Conservation (phyloP, 2,888 invertebrate genomes). For the Melitaea athalia region DNA sequence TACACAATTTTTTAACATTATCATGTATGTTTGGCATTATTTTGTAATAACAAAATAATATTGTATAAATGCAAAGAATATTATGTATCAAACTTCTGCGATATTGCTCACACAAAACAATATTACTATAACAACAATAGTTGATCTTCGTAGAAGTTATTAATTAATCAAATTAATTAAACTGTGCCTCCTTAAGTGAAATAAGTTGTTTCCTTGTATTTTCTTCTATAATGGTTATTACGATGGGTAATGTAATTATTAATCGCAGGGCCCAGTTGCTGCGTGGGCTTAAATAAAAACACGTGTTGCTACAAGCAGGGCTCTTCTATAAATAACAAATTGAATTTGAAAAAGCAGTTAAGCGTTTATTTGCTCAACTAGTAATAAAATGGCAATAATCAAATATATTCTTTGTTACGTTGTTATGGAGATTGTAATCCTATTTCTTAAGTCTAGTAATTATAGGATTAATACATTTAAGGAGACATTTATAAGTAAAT, state of each 20-base stretch:
- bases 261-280: slow-evolving; percentile 32
- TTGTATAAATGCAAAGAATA: background rate
- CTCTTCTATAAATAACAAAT: slow-evolving; percentile 50
- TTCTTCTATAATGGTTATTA: slow-evolving; percentile 14
- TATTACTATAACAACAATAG: background rate
- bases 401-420: too few relatives aligned
- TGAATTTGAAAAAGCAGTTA: slow-evolving; percentile 45
- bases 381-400: too few relatives aligned
- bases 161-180: background rate
- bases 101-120: background rate
- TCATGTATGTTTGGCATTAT: too few relatives aligned
- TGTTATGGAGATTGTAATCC: too few relatives aligned
- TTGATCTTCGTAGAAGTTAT: background rate
- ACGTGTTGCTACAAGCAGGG: slow-evolving; percentile 52
- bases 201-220: slow-evolving; percentile 13
- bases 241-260: slow-evolving; percentile 37
- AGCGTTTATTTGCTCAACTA: slow-evolving; percentile 24
- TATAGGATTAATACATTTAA: too few relatives aligned
- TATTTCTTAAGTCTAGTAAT: too few relatives aligned
- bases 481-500: too few relatives aligned
- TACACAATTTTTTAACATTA: too few relatives aligned
- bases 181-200: background rate
- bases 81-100: too few relatives aligned
- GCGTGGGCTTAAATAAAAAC: slow-evolving; percentile 55
- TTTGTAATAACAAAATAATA: too few relatives aligned